phyloP scores from a whole-genome alignment of 2,888 invertebrate genomes.

The Drosophila neonasuta region DNA sequence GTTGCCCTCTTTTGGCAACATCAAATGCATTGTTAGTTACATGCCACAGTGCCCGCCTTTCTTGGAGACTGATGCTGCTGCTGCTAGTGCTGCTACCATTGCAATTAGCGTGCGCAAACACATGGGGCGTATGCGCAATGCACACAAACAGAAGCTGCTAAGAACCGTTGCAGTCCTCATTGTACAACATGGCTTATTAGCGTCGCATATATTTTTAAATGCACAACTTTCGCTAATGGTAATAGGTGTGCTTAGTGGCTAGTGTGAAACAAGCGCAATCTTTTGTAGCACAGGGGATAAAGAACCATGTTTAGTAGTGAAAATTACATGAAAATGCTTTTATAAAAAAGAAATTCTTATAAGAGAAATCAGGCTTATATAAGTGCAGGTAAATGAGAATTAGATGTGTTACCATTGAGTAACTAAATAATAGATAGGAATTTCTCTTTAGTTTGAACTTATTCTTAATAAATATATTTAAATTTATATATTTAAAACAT shows the following conservation, averaged over 20 bases:
- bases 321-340: neutral
- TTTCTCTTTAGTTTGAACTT: too few species aligned
- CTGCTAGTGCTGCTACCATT: conserved; percentile 17
- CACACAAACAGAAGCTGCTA: conserved; percentile 2
- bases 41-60: conserved; percentile 27
- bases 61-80: neutral
- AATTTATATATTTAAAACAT: too few species aligned
- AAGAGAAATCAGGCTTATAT: neutral
- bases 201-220: conserved; percentile 21
- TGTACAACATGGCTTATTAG: conserved; percentile 9
- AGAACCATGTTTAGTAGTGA: neutral
- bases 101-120: conserved; percentile 47
- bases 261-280: neutral
- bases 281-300: neutral
- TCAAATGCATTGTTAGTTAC: conserved; percentile 45
- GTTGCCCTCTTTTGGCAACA: conserved; percentile 25
- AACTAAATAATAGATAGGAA: too few species aligned
- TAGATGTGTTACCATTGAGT: too few species aligned
- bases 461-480: too few species aligned
- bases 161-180: neutral
- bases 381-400: too few species aligned
- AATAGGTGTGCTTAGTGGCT: conserved; percentile 13
- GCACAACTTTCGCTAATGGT: conserved; percentile 12
- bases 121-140: conserved; percentile 57
- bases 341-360: neutral